Evolutionary conservation across 1,140 invertebrate species (phyloP).

Genomic region (Doryteuthis pealeii): DNA sequence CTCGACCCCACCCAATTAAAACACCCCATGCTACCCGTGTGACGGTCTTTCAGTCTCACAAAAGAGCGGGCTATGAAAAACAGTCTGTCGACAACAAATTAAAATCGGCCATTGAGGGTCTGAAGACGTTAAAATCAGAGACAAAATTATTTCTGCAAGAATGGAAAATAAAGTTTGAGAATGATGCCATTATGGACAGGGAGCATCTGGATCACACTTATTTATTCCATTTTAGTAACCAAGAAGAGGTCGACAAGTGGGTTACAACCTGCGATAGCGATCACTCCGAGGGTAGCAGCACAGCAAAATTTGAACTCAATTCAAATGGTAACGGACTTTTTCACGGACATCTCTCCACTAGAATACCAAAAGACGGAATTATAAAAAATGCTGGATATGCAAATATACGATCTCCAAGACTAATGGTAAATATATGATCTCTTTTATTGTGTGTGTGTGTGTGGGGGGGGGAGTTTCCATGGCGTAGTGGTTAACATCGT

Average conservation of each 20-base stretch:
- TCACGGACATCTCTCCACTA: constrained; percentile 71
- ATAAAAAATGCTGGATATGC: constrained; percentile 76
- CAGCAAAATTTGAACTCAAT: constrained; percentile 66
- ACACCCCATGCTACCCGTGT: constrained; percentile 8
- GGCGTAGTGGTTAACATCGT: too few species aligned
- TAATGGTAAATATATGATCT: constrained; percentile 63
- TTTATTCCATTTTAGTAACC: constrained; percentile 55
- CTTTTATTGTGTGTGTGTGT: too few species aligned
- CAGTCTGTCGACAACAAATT: constrained; percentile 18
- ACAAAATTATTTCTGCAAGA: constrained; percentile 71
- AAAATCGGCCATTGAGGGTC: constrained; percentile 60
- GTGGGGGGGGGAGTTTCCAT: too few species aligned
- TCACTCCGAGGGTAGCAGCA: constrained; percentile 77
- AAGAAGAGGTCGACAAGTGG: constrained; percentile 72
- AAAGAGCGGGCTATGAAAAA: constrained; percentile 39
- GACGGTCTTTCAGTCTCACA: constrained; percentile 32
- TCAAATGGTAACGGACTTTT: constrained; percentile 74
- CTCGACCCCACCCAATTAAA: background rate
- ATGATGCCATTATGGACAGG: constrained; percentile 64
- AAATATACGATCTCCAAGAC: constrained; percentile 70
- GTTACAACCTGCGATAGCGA: constrained; percentile 76
- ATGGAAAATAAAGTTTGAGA: constrained; percentile 67
- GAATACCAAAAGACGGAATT: constrained; percentile 77
- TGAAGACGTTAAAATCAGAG: constrained; percentile 70
- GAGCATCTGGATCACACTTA: constrained; percentile 55